Conservation (phyloP, 2,797 vertebrate genomes). For the Philypnodon macrostomus region DNA sequence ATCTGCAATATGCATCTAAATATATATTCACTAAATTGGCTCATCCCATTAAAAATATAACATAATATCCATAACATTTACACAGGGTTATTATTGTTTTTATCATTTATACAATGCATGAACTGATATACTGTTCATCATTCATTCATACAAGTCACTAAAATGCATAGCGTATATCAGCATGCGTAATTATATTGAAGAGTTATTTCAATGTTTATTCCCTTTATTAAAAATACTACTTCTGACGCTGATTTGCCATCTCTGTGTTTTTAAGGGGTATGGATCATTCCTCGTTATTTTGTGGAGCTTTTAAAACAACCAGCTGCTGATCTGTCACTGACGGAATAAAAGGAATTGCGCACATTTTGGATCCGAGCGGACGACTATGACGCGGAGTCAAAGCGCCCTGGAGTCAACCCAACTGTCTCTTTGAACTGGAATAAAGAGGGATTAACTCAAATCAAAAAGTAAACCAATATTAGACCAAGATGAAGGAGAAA, state of each 20-base stretch:
- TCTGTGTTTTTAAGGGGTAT: slow-evolving; percentile 51
- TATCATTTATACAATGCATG: too few species aligned
- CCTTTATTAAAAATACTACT: too few species aligned
- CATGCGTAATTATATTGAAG: too few species aligned
- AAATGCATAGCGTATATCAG: too few species aligned
- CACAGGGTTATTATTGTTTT: too few species aligned
- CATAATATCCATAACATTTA: too few species aligned
- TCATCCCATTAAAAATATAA: too few species aligned
- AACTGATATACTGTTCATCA: too few species aligned
- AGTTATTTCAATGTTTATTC: too few species aligned
- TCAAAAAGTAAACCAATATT: background rate
- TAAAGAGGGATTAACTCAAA: slow-evolving; percentile 35
- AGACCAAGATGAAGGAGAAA: slow-evolving; percentile 91
- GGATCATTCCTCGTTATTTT: slow-evolving; percentile 39
- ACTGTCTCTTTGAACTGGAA: slow-evolving; percentile 58
- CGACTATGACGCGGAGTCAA: slow-evolving; percentile 46
- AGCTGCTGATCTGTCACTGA: slow-evolving; percentile 28
- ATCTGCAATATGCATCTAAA: too few species aligned
- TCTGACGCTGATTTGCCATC: background rate
- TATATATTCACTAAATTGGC: too few species aligned
- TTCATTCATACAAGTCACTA: too few species aligned
- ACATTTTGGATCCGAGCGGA: slow-evolving; percentile 26
- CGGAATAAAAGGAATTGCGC: slow-evolving; percentile 43
- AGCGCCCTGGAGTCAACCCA: slow-evolving; percentile 32
- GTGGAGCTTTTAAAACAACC: slow-evolving; percentile 33